Evolutionary conservation across 1,140 invertebrate species (phyloP).

Genomic region (Trichonephila clavipes): DNA sequence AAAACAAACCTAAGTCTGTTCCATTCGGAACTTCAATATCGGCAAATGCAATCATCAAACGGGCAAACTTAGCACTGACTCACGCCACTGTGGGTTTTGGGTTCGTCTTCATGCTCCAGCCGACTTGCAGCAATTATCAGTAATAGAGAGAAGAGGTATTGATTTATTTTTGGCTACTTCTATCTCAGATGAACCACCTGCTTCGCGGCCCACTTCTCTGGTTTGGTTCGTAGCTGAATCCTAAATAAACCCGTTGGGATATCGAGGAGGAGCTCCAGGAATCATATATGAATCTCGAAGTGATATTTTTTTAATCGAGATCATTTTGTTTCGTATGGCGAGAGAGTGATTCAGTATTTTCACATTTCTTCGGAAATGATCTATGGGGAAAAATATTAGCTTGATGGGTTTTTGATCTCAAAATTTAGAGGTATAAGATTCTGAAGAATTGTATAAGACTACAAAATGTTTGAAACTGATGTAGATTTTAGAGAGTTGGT

Average conservation of each 20-base stretch:
- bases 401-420: too few relatives aligned
- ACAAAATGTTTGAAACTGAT: too few relatives aligned
- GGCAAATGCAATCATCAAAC: constrained; percentile 57
- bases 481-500: too few relatives aligned
- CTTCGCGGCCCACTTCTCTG: constrained; percentile 38
- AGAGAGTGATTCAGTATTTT: background rate
- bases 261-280: background rate
- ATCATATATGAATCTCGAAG: constrained; percentile 34
- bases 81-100: background rate
- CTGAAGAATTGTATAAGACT: too few relatives aligned
- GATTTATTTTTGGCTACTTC: constrained; percentile 73
- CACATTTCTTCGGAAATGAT: too few relatives aligned
- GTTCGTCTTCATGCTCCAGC: constrained; percentile 9
- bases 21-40: constrained; percentile 53
- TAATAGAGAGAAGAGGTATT: constrained; percentile 60
- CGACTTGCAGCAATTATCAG: constrained; percentile 69
- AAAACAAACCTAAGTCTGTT: constrained; percentile 1
- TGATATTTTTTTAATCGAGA: constrained; percentile 29
- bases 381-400: too few relatives aligned
- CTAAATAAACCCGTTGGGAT: constrained; percentile 50
- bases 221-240: constrained; percentile 32
- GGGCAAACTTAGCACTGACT: constrained; percentile 12
- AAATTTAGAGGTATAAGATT: too few relatives aligned
- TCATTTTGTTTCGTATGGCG: background rate
- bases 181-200: constrained; percentile 71